Evolutionary conservation across 2,888 invertebrate species (phyloP).

Genomic region (Adela reaumurella): DNA sequence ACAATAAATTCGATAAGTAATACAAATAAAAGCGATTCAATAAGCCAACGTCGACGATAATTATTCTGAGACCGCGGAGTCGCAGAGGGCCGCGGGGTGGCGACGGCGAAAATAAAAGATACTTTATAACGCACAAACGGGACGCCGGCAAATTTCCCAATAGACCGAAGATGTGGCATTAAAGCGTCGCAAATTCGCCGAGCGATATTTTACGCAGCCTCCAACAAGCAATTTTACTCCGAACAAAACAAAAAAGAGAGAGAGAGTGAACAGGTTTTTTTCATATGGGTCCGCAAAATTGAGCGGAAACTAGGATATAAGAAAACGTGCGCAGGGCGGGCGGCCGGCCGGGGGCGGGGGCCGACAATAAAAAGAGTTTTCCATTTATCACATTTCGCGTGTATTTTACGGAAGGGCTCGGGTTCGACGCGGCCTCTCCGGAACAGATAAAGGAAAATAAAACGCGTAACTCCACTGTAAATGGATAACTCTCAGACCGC

Average conservation of each 20-base stretch:
- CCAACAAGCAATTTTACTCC: constrained; percentile 23
- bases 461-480: constrained; percentile 43
- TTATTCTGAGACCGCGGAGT: too few species aligned
- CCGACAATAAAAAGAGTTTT: constrained; percentile 50
- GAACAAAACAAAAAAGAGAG: constrained; percentile 20
- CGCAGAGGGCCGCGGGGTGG: neutral
- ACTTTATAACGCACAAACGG: constrained; percentile 2
- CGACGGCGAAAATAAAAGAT: constrained; percentile 2
- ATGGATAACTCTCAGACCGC: constrained; percentile 43
- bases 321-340: constrained; percentile 42
- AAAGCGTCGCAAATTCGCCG: constrained; percentile 22
- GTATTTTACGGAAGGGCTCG: constrained; percentile 52
- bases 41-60: too few species aligned
- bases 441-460: constrained; percentile 46
- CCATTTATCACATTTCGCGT: constrained; percentile 57
- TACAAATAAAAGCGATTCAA: too few species aligned
- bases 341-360: constrained; percentile 31
- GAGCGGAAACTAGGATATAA: constrained; percentile 48
- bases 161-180: constrained; percentile 14
- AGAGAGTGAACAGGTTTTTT: constrained; percentile 27
- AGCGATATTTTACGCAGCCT: constrained; percentile 27
- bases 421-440: constrained; percentile 29
- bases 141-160: constrained; percentile 14
- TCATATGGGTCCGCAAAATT: constrained; percentile 39
- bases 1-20: too few species aligned